Conservation (phyloP, 2,888 invertebrate species). For the Acronicta alni region DNA sequence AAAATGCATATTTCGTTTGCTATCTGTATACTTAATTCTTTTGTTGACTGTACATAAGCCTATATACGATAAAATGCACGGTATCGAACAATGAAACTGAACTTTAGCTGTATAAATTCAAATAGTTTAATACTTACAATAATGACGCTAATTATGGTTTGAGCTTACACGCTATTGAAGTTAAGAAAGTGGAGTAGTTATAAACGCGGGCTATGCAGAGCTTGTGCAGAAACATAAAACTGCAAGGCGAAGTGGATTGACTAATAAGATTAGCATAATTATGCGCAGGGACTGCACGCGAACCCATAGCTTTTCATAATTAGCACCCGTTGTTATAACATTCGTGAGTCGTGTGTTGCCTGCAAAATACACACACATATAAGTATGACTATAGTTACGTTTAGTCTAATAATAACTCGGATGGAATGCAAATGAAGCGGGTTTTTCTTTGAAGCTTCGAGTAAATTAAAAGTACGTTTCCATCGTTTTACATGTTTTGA, state of each 20-base stretch:
- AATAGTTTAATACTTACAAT: slow-evolving; percentile 54
- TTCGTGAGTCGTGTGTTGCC: slow-evolving; percentile 41
- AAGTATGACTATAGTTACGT: slow-evolving; percentile 17
- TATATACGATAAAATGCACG: slow-evolving; percentile 12
- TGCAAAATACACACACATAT: slow-evolving; percentile 37
- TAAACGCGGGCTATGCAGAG: slow-evolving; percentile 52
- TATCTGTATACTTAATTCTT: too few relatives aligned
- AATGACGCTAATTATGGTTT: slow-evolving; percentile 54
- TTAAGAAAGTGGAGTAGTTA: slow-evolving; percentile 50
- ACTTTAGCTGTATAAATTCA: slow-evolving; percentile 46
- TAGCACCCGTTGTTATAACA: slow-evolving; percentile 70
- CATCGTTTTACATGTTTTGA: slow-evolving; percentile 27
- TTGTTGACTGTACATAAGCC: too few relatives aligned
- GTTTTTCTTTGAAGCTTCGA: slow-evolving; percentile 20
- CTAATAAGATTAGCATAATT: slow-evolving; percentile 88
- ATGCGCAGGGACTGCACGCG: slow-evolving; percentile 77
- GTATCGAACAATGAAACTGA: slow-evolving; percentile 27
- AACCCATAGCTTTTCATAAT: slow-evolving; percentile 83
- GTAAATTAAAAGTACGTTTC: slow-evolving; percentile 11
- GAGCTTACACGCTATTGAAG: slow-evolving; percentile 53
- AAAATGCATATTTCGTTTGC: too few relatives aligned
- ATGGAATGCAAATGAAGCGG: slow-evolving; percentile 43
- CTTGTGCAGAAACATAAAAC: slow-evolving; percentile 73
- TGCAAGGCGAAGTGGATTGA: slow-evolving; percentile 81
- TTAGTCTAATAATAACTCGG: slow-evolving; percentile 40